These are phyloP conservation scores for Apodemia zela DNA, from an alignment of 2,888 invertebrate species.

Conservation along the genomic window DNA sequence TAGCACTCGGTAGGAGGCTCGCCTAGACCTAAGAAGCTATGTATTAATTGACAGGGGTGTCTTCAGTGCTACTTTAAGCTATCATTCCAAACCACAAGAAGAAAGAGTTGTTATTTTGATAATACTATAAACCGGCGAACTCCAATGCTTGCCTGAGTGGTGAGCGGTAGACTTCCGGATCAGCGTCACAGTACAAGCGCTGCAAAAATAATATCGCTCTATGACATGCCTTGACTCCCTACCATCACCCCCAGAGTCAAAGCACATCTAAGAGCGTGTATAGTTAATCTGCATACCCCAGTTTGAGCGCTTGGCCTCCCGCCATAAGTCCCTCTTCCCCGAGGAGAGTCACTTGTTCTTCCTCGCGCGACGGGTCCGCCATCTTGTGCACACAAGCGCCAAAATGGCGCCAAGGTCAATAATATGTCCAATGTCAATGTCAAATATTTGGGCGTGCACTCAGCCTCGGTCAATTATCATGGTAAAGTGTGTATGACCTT, in stretches of 20 bases:
- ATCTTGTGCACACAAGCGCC: conserved; percentile 88
- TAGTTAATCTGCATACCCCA: conserved; percentile 90
- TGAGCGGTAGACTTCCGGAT: conserved; percentile 86
- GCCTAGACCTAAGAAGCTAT: conserved; percentile 50
- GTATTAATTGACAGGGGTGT: conserved; percentile 46
- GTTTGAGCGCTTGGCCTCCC: conserved; percentile 97
- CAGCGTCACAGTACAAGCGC: conserved; percentile 87
- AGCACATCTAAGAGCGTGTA: conserved; percentile 57
- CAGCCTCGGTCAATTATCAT: conserved; percentile 7
- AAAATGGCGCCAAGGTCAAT: conserved; percentile 79
- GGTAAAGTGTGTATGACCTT: conserved; percentile 10
- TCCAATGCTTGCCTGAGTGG: conserved; percentile 88
- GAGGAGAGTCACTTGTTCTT: conserved; percentile 97
- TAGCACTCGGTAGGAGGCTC: conserved; percentile 64
- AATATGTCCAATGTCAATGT: conserved; percentile 86
- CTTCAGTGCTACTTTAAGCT: conserved; percentile 67
- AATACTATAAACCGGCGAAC: conserved; percentile 79
- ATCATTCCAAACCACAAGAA: conserved; percentile 76
- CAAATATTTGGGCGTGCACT: conserved; percentile 43
- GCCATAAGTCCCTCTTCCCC: conserved; percentile 97
- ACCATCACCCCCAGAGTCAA: conserved; percentile 52
- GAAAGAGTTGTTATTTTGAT: conserved; percentile 69
- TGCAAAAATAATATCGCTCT: conserved; percentile 84
- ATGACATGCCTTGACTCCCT: conserved; percentile 69
- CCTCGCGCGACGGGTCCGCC: conserved; percentile 97